Evolutionary conservation across 1,140 invertebrate species (phyloP).

Genomic region (Drosophila athabasca): DNA sequence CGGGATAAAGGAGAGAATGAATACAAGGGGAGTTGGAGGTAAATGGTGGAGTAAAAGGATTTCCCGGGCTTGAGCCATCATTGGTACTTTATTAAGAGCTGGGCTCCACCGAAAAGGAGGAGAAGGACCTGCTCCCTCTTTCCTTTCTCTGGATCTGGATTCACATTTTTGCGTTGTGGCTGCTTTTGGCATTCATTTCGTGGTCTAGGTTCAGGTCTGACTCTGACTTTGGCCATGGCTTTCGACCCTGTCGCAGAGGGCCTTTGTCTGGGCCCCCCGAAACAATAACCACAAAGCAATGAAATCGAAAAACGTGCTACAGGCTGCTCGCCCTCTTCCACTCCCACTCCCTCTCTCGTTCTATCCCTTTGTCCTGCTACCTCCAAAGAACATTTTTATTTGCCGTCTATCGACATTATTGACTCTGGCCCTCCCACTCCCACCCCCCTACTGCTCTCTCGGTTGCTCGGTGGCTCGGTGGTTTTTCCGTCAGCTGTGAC

Average conservation of each 20-base stretch:
- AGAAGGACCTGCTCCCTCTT: neutral
- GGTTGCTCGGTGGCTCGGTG: no score
- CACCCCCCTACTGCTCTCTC: no score
- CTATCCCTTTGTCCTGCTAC: neutral
- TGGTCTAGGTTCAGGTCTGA: slow-evolving; percentile 1
- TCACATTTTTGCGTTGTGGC: slow-evolving; percentile 67
- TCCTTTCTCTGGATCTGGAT: neutral
- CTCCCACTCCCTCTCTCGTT: no score
- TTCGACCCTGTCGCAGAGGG: slow-evolving; percentile 33
- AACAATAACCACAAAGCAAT: slow-evolving; percentile 63
- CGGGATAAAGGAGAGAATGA: neutral
- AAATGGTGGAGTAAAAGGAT: slow-evolving; percentile 29
- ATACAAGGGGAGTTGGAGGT: neutral
- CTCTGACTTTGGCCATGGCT: no score
- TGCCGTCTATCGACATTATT: slow-evolving; percentile 78
- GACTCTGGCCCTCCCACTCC: slow-evolving; percentile 37
- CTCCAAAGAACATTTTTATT: slow-evolving; percentile 65
- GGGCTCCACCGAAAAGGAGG: neutral
- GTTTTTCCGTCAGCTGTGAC: slow-evolving; percentile 62
- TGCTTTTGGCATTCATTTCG: slow-evolving; percentile 74
- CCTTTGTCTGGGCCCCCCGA: slow-evolving; percentile 43
- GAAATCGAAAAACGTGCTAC: slow-evolving; percentile 58
- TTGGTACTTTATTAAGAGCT: slow-evolving; percentile 48
- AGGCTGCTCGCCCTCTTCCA: neutral
- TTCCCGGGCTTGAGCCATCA: slow-evolving; percentile 38